Base-by-base conservation (phyloP, 1,140 invertebrate species). In the Melitaea cinxia region DNA sequence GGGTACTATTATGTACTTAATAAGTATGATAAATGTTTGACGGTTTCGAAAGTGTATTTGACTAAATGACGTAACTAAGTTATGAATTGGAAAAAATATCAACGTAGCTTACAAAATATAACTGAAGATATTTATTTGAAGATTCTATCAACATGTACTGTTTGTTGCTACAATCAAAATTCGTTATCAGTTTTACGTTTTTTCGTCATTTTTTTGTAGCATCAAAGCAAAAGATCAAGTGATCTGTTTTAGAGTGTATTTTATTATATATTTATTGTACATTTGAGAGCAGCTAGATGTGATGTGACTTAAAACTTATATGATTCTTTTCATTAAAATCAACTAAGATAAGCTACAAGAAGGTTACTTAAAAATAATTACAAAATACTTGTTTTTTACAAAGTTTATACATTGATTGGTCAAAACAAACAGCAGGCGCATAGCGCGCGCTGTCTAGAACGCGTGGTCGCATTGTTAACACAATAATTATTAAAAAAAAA, bases 371-470 rank as follows among this genome's bases (percentile, higher is more conserved):
- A 60, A 42, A 70, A 64, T 77, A 68, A 71, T 73, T 77, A 80
- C 70, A 79, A 77, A 79, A 80, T 78, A 80, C 68, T 72, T 75
- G 75, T 55, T 73, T 81, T 78, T 82, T 82, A 77, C 76, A 77
- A 74, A 77, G 72, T 77, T 79, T 78, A 79, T 78, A 82, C 72
- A 83, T 73, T 64, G 69, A 74, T 79, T 78, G 73, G 71, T 83
- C 76, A 70, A 70, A 73, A 72, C 73, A 59, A 80, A 81, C 53
- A 69, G 57, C 57, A 37, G 17, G 53, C 64, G 61, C 56, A 39
- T 33, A 45, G 33, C 14, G 53, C 54, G 58, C 52, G 47, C 54
- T 24, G 42, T 23, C 4, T n/a, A 23, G 1, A 35, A 30, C 62
- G 35, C 23, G 49, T 10, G 26, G 35, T 10, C 49, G 28, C 52